Base-by-base conservation (phyloP, 2,888 invertebrate genomes). In the Philhelius pedissequus region DNA sequence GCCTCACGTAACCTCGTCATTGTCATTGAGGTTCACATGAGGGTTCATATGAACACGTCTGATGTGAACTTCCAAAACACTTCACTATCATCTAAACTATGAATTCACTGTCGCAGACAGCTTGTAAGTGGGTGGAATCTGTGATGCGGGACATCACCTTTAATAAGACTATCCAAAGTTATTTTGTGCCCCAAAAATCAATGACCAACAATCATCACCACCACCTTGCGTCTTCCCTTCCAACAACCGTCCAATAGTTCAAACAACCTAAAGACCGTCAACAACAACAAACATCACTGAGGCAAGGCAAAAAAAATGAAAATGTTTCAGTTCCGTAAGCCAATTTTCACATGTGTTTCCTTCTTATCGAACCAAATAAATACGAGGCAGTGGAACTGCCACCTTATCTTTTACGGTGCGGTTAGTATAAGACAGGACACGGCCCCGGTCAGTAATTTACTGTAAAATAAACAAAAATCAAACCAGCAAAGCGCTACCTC, bases 271-370 rank as follows among this genome's bases (percentile, higher is more conserved):
- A 56, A 69, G 38, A 20, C 54, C 54, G 5, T 22, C 20, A 75
- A 45, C 35, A 64, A 64, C 22, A 68, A 66, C 20, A 40, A 40
- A 52, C 30, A 43, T 18, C 35, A 35, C 20, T 54, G 52, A 48
- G n/a, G 5, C 18, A 66, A 64, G n/a, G 32, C 5, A 54, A 27
- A 50, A 60, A 73, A 43, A 74, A 74, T 56, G 56, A 70, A 80
- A 80, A 71, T 80, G 84, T 75, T 80, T 75, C 75, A 80, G 75
- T 84, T 75, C 58, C 75, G 80, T 84, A 84, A 84, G 84, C 84
- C 84, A 84, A 80, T 80, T 84, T 80, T 84, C 84, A 84, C 80
- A 84, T 84, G 80, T 84, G 80, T 80, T 84, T 80, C 60, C 38
- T 62, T 30, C 71, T 80, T 84, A 84, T 84, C 80, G 66, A 80